Base-by-base conservation (phyloP, 2,113 vertebrate genomes). In the Triplophysa dalaica region DNA sequence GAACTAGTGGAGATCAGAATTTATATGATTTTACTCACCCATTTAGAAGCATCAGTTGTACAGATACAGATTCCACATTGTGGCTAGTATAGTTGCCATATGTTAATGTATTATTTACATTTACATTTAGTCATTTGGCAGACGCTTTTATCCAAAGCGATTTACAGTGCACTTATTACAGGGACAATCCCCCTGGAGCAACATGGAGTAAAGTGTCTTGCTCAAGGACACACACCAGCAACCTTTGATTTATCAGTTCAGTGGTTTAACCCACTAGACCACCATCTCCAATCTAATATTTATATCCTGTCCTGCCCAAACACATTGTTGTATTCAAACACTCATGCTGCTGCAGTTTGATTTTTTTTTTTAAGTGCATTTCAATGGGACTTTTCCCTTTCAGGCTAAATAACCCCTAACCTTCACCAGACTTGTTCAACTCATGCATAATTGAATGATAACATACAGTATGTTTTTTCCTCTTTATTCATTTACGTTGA, bases 371-470 rank as follows among this genome's bases (percentile, higher is more conserved):
- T 5, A 38, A 38, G 33, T 38, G 33, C 33, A 17, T 26, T 17
- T 2, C 3, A 26, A 24, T 16, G 17, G 22, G 22, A 12, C 8
- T 50, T 69, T 17, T 24, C 3, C 41, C 13, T 0, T 52, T 2
- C 38, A 17, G 12, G 10, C 19, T 56, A 56, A 70, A 70, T 8
- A 70, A 21, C 33, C 19, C 1, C n/a, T 1, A 56, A 72, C 19
- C 26, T 58, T 24, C 69, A 58, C 11, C 26, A 3, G 56, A 38
- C 50, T 16, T 38, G 19, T 58, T 41, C 26, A 72, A 56, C 52
- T 72, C 17, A 38, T 72, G 52, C 26, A 38, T 72, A 72, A 72
- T 21, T 72, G 26, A 72, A 38, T 58, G 26, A 72, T 38, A 38
- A 58, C 50, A 54, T 54, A n/a, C n/a, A n/a, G n/a, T n/a, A 33